phyloP scores from a whole-genome alignment of 2,888 invertebrate species.

The Dorcus parallelipipedus region DNA sequence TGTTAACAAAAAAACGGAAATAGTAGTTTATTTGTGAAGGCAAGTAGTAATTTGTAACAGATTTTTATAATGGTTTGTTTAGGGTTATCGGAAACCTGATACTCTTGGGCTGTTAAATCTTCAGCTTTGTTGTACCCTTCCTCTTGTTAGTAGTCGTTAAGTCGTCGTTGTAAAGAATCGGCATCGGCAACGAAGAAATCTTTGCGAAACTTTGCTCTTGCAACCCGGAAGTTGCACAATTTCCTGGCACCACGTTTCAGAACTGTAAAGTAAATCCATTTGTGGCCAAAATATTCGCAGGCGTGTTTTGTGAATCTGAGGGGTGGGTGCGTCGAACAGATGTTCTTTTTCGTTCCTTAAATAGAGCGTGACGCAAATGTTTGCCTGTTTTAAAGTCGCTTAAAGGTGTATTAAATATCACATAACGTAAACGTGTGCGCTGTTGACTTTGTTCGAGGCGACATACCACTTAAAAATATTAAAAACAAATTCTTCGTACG shows the following conservation, averaged over 20 bases:
- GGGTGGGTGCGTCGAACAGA: too few relatives aligned
- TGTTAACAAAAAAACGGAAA: background rate
- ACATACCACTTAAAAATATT: background rate
- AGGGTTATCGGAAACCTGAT: constrained; percentile 6
- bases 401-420: background rate
- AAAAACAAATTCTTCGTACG: too few relatives aligned
- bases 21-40: constrained; percentile 4
- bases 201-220: too few relatives aligned
- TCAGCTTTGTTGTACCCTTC: background rate
- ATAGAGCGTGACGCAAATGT: background rate
- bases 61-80: constrained; percentile 4
- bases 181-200: too few relatives aligned
- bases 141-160: background rate
- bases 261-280: too few relatives aligned
- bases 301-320: too few relatives aligned
- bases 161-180: too few relatives aligned
- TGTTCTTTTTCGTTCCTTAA: background rate
- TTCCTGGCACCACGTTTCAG: too few relatives aligned
- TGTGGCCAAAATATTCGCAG: too few relatives aligned
- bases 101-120: background rate
- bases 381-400: background rate
- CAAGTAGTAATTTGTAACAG: constrained; percentile 5
- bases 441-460: background rate
- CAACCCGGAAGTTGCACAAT: too few relatives aligned
- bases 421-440: background rate